Base-by-base conservation (phyloP, 2,888 invertebrate genomes). In the Torymus tubicola region DNA sequence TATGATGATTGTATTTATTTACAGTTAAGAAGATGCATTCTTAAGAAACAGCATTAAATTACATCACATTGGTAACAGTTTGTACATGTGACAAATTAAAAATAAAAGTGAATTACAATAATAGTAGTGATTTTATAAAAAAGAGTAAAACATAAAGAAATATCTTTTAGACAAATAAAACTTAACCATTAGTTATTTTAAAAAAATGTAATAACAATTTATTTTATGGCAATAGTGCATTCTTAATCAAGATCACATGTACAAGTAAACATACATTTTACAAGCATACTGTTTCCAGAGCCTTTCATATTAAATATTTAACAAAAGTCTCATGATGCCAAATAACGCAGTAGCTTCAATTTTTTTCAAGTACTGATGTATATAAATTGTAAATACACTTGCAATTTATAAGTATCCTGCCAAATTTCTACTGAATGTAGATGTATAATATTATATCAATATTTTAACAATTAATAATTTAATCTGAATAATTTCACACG, bases 11-110 rank as follows among this genome's bases (percentile, higher is more conserved):
- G 71, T 50, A 65, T 53, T 60, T 76, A 69, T 76, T 61, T 61
- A 76, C 76, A 76, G 50, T 69, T 76, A 60, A 60, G 24, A 67
- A 24, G 14, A 58, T 64, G 31, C 14, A 53, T 53, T 60, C 1
- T 68, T 68, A 60, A 24, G 68, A 31, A 74, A 68, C 42, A 8
- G 31, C 42, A 42, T 57, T 57, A 16, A 68, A 61, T 67, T 63
- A 63, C 16, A 77, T 77, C 64, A 57, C 68, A 61, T 70, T 42
- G 50, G 52, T 77, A 77, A 77, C 69, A 70, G 50, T 69, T 31
- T 77, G 57, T 57, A 64, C 57, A 64, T 57, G 57, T 70, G 57
- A 57, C 42, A 50, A 77, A 61, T 74, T 13, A 21, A 2, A 64
- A 53, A 53, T 53, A 11, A n/a, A 64, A 64, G 42, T 21, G 1